phyloP scores from a whole-genome alignment of 2,113 vertebrate genomes.

The Platysternon megacephalum region DNA sequence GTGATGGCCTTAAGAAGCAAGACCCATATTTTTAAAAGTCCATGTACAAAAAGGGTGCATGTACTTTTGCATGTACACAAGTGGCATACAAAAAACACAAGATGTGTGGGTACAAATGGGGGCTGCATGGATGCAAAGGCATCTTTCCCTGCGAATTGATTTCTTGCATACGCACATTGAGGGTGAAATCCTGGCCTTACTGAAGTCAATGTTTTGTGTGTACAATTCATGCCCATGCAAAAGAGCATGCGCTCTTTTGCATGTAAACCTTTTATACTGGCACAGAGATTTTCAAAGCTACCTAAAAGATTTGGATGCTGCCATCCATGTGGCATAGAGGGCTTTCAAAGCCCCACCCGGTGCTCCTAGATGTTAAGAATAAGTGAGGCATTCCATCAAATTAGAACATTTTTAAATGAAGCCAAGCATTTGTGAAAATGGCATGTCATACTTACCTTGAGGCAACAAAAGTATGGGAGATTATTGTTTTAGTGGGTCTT shows the following conservation, averaged over 20 bases:
- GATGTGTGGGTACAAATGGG: accelerated
- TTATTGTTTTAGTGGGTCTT: slow-evolving; percentile 43
- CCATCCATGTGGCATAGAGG: not conserved
- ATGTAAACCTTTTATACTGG: not conserved
- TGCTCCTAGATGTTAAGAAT: not conserved
- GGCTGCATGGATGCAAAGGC: accelerated
- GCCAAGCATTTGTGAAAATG: slow-evolving; percentile 23
- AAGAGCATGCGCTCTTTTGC: not conserved
- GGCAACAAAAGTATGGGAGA: slow-evolving; percentile 53
- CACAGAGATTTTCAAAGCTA: not conserved
- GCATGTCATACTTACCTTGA: not conserved
- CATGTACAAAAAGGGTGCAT: not conserved
- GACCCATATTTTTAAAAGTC: not conserved
- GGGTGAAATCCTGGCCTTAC: not conserved
- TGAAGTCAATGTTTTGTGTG: not conserved
- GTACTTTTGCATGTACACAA: not conserved
- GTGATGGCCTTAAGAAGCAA: not conserved
- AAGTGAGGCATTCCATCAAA: not conserved
- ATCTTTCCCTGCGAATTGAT: not conserved
- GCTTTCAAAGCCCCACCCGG: not conserved
- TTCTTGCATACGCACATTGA: not conserved
- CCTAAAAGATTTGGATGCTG: not conserved
- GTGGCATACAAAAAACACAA: not conserved
- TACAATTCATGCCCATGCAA: not conserved
- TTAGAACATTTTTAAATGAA: not conserved